Evolutionary conservation across 2,113 vertebrate species (phyloP), one percentile per base, ranked within the genome.

Genomic region (Cygnus atratus): DNA sequence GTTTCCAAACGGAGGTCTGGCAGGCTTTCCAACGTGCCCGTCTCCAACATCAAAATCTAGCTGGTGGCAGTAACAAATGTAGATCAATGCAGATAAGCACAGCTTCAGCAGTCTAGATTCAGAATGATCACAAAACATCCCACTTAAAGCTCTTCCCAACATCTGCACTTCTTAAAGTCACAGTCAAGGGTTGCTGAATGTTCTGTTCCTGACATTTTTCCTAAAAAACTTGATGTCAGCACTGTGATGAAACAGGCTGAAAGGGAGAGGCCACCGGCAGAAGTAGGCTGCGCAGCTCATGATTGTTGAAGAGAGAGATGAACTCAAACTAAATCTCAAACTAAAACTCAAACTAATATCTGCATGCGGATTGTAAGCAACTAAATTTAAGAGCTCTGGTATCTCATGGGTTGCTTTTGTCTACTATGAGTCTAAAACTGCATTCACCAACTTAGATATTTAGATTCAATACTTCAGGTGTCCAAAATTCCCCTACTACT

Each of bases 221-320:
- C 87, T 83, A 68, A 95, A 93, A 92, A 84, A 55, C 61, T 63
- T 61, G 57, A 52, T 55, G n/a, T 39, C 86, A 93, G 33, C 57
- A 48, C 73, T 37, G 5, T 26, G 65, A 59, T 31, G 50, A 46
- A 71, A 89, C 20, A 43, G 58, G 54, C 68, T 95, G 73, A 29
- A 57, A 74, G 61, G 85, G 68, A 85, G 52, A 57, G 50, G 28
- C 43, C 41, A 31, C 41, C 55, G 12, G 31, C 44, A 65, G 52
- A 76, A 76, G 55, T 29, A 79, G 28, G 57, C 14, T 17, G 13
- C 26, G 44, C 57, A 50, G 76, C 71, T 63, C 62, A 43, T 87
- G 70, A 92, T 82, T 82, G 70, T 19, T 58, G 65, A 71, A 71
- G 62, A 90, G 54, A 57, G 37, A 55, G 24, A 13, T 1, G 19